Percentiles rank a stretch among this genome's conserved stretches.
Conservation (phyloP, 2,888 invertebrate species). For the Bhutanitis thaidina region DNA sequence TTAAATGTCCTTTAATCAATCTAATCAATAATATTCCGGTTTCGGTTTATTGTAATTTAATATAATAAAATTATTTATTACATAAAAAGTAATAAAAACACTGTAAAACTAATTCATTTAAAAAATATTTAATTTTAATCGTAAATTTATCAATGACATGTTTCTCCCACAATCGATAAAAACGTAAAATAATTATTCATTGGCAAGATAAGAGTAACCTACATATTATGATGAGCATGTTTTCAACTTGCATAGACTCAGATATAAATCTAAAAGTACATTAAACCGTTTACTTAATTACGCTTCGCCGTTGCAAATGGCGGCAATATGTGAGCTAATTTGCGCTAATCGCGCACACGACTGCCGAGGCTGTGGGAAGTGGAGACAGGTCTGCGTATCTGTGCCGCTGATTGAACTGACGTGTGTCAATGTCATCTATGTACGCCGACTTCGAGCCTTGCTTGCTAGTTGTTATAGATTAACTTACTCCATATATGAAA, state of each 20-base stretch:
- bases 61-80: no score
- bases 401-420: constrained; percentile 23
- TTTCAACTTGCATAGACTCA: background rate
- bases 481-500: background rate
- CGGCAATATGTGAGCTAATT: constrained; percentile 42
- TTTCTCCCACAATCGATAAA: no score
- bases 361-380: constrained; percentile 51
- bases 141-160: no score
- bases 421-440: background rate
- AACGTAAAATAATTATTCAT: no score
- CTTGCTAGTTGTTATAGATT: background rate
- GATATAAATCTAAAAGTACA: background rate
- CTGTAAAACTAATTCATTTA: no score
- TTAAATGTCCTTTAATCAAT: background rate
- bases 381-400: constrained; percentile 35
- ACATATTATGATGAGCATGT: no score
- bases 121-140: no score
- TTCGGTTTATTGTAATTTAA: no score
- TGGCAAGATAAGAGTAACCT: no score
- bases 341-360: constrained; percentile 30
- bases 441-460: constrained; percentile 9
- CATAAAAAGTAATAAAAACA: no score
- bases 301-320: constrained; percentile 30
- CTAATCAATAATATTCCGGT: no score
- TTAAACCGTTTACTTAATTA: constrained; percentile 23